These are phyloP conservation scores for Odiellus spinosus DNA, from an alignment of 2,888 invertebrate species.

Conservation along the genomic window DNA sequence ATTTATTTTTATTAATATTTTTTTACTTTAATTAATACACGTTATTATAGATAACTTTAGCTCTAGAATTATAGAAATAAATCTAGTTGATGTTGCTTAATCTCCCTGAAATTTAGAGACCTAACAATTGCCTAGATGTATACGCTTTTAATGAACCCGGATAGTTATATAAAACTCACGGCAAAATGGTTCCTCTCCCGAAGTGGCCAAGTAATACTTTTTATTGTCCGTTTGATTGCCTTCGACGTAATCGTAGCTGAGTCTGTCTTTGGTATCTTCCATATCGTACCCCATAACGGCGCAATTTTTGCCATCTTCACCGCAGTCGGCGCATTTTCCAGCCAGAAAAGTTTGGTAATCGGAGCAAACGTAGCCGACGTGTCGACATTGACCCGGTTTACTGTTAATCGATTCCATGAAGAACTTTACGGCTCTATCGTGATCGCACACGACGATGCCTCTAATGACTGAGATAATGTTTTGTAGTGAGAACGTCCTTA, in stretches of 20 bases:
- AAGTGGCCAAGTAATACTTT: constrained; percentile 1
- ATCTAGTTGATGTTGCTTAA: no score
- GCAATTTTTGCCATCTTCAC: constrained; percentile 42
- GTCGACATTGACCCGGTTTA: constrained; percentile 47
- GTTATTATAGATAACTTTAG: no score
- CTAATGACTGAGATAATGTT: constrained; percentile 43
- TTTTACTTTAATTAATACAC: no score
- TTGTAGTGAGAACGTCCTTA: no score
- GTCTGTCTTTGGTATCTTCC: constrained; percentile 18
- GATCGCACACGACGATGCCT: constrained; percentile 66
- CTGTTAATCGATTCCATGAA: constrained; percentile 62
- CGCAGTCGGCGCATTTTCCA: constrained; percentile 57
- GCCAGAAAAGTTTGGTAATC: constrained; percentile 54
- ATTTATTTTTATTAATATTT: no score
- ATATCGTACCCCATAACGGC: constrained; percentile 51
- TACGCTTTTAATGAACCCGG: no score
- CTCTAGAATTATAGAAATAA: no score
- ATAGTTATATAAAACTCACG: no score
- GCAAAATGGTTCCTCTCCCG: background rate
- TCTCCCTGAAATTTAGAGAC: no score
- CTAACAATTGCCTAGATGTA: no score
- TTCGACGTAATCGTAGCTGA: no score
- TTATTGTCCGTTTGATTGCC: background rate
- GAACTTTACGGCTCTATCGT: constrained; percentile 64
- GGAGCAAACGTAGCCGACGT: constrained; percentile 61